These are phyloP conservation scores for Morelia viridis DNA, from an alignment of 2,797 vertebrate species.

Conservation along the genomic window DNA sequence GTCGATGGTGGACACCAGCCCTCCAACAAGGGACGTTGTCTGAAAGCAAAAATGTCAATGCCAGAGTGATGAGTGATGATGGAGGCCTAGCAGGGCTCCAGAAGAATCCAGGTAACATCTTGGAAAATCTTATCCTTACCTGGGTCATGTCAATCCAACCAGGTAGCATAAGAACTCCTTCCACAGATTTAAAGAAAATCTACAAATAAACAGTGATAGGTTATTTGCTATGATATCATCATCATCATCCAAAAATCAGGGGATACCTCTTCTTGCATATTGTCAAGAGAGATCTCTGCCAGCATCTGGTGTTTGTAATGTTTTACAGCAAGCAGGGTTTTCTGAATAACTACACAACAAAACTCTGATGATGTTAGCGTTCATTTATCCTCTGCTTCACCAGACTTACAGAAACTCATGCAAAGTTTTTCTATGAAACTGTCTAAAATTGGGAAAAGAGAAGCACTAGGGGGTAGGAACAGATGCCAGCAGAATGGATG, in stretches of 20 bases:
- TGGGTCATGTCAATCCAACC: constrained; percentile 61
- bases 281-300: not conserved
- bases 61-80: not conserved
- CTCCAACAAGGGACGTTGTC: constrained; percentile 72
- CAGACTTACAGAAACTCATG: not conserved
- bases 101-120: not conserved
- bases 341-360: not conserved
- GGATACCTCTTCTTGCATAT: not conserved
- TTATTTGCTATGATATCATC: not conserved
- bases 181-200: constrained; percentile 86
- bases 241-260: not conserved
- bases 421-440: not conserved
- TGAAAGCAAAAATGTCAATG: constrained; percentile 52
- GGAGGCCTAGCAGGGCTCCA: not conserved
- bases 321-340: not conserved
- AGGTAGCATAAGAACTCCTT: constrained; percentile 80
- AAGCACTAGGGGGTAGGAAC: not conserved
- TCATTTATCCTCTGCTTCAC: not conserved
- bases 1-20: constrained; percentile 85
- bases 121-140: constrained; percentile 62
- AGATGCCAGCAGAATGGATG: not conserved
- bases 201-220: constrained; percentile 58
- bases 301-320: not conserved
- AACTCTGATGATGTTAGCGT: not conserved
- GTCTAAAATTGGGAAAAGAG: not conserved